Base-by-base conservation (phyloP, 92 coral and sea anemone genomes). In the Heliopora coerulea region DNA sequence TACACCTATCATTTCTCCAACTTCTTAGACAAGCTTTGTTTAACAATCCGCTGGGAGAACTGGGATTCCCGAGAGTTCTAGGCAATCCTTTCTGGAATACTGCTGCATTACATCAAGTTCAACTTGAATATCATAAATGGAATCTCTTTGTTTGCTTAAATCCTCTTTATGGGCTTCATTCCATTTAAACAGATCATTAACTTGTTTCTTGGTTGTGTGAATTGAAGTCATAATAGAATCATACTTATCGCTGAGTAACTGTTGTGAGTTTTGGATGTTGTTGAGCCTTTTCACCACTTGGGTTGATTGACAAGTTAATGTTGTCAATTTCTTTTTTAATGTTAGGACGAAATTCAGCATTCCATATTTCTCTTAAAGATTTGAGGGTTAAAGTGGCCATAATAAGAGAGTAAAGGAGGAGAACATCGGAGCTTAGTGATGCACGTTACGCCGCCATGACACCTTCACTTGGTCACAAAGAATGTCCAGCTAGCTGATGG, bases 31-130 rank as follows among this genome's bases (percentile, higher is more conserved):
- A 11, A 37, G 42, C 42, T 37, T 37, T 37, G 42, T 11, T 37
- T 4, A 37, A 11, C 42, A 37, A 37, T 11, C 42, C 11, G 42
- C 42, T 37, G 6, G 42, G 42, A 11, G 0, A 1, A 24, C 12
- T 1, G 44, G 46, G 42, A 62, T 37, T 4, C 69, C 69, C 5
- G 10, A 19, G 15, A 62, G 15, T 33, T 62, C 69, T 1, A 62
- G 2, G 69, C 69, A 62, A 40, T 62, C 69, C 29, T 48, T 62
- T 15, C 69, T 15, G n/a, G 69, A 62, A 40, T 62, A 62, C 20
- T 62, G 69, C 34, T 62, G 69, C 8, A 62, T 13, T 17, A 17
- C 27, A 23, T 62, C 69, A 34, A 62, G 11, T 8, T 10, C 49
- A 10, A 40, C 23, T 23, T 62, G 49, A n/a, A 37, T 11, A 32